Percentiles rank a stretch among this genome's conserved stretches.
These are phyloP conservation scores for Neolamprologus cancellatus DNA, from an alignment of 2,113 vertebrate genomes.

Conservation along the genomic window DNA sequence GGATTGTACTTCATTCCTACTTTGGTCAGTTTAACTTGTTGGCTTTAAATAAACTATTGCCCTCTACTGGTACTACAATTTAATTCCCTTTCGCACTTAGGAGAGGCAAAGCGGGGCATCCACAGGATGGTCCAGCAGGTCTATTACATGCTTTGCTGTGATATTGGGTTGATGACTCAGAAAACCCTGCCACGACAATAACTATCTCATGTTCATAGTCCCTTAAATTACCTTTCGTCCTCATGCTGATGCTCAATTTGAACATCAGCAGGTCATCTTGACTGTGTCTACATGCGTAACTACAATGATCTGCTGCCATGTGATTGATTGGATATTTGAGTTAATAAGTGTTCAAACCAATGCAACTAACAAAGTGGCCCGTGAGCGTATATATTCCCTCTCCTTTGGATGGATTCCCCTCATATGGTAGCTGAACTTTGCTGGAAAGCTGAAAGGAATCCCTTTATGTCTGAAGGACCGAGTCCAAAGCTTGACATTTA, in stretches of 20 bases:
- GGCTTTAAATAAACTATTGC: neutral
- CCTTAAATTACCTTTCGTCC: neutral
- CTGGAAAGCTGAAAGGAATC: neutral
- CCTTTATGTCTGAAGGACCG: neutral
- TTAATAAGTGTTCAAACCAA: neutral
- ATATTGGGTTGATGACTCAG: neutral
- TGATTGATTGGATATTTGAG: neutral
- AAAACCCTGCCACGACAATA: neutral
- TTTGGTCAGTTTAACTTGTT: neutral
- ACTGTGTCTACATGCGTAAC: neutral
- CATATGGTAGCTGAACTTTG: slow-evolving; percentile 12
- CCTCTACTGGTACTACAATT: neutral
- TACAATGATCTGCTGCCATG: neutral
- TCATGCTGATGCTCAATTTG: neutral
- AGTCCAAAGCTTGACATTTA: slow-evolving; percentile 26
- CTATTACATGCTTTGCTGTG: neutral
- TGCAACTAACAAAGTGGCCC: neutral
- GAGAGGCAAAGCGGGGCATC: neutral
- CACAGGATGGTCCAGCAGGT: neutral
- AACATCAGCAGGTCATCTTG: neutral
- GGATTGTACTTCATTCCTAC: neutral
- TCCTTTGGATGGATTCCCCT: neutral
- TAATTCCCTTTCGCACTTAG: neutral
- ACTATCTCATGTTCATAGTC: neutral
- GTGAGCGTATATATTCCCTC: neutral